Evolutionary conservation across 2,797 vertebrate genomes (phyloP).

Genomic region (Phoxinus dragarum): DNA sequence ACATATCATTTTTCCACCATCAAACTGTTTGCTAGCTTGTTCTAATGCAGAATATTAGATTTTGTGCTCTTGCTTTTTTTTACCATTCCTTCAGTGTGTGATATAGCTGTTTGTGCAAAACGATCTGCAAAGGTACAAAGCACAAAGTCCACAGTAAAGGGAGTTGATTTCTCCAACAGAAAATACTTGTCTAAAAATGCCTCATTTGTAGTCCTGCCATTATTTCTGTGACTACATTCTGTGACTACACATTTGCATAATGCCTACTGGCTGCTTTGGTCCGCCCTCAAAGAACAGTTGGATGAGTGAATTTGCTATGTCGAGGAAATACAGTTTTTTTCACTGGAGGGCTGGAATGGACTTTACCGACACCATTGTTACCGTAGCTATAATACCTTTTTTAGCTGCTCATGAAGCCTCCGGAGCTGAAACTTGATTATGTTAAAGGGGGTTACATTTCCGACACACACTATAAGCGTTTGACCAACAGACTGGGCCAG

Average conservation of each 20-base stretch:
- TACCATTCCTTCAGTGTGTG: not conserved
- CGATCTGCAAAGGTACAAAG: not conserved
- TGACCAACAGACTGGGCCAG: not conserved
- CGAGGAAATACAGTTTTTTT: not conserved
- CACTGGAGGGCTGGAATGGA: too few species aligned
- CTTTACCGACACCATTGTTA: not conserved
- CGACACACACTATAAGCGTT: not conserved
- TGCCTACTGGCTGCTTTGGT: not conserved
- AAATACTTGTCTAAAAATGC: not conserved
- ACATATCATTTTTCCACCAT: constrained; percentile 4
- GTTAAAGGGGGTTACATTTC: not conserved
- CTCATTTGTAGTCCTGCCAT: not conserved
- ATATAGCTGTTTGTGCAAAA: not conserved
- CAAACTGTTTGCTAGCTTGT: not conserved
- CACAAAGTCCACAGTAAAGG: not conserved
- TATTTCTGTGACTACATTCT: not conserved
- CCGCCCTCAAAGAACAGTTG: too few species aligned
- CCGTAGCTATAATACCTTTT: not conserved
- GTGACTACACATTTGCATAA: not conserved
- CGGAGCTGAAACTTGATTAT: not conserved
- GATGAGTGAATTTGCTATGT: too few species aligned
- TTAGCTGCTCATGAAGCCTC: not conserved
- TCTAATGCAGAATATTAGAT: not conserved
- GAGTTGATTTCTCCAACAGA: not conserved
- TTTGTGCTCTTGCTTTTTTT: not conserved